phyloP scores from a whole-genome alignment of 1,140 invertebrate genomes.

The Aricia agestis region DNA sequence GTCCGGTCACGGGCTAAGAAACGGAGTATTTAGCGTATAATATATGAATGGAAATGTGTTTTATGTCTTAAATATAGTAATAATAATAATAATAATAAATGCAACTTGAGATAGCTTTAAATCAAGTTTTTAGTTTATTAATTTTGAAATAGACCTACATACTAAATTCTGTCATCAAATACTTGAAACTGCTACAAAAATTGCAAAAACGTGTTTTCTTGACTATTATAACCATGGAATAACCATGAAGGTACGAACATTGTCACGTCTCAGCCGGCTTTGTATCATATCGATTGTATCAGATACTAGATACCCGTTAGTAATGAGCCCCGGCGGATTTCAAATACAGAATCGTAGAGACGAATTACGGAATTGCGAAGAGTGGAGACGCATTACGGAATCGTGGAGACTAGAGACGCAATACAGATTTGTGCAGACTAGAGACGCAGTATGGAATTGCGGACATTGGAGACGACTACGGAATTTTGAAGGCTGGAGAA shows the following conservation, averaged over 20 bases:
- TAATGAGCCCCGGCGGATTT: slow-evolving; percentile 52
- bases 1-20: slow-evolving; percentile 21
- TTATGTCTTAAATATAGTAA: no score
- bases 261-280: neutral
- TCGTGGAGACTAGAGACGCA: no score
- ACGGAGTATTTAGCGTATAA: slow-evolving; percentile 16
- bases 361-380: neutral
- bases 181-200: no score
- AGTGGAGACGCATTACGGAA: no score
- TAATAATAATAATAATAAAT: no score
- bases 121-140: no score
- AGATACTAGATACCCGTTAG: slow-evolving; percentile 47
- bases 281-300: slow-evolving; percentile 30
- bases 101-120: no score
- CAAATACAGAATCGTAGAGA: slow-evolving; percentile 42
- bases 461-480: slow-evolving; percentile 49
- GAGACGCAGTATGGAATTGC: no score
- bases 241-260: neutral
- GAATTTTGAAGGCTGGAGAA: slow-evolving; percentile 45
- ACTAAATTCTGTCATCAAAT: no score
- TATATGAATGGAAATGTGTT: neutral
- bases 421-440: neutral
- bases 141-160: no score
- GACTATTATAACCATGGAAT: neutral
- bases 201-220: neutral